A percentile compares a stretch with the other conserved stretches of the same genome.
Conservation (phyloP, 35 echinoderm and acorn worm genomes). For the Apostichopus parvimensis region DNA sequence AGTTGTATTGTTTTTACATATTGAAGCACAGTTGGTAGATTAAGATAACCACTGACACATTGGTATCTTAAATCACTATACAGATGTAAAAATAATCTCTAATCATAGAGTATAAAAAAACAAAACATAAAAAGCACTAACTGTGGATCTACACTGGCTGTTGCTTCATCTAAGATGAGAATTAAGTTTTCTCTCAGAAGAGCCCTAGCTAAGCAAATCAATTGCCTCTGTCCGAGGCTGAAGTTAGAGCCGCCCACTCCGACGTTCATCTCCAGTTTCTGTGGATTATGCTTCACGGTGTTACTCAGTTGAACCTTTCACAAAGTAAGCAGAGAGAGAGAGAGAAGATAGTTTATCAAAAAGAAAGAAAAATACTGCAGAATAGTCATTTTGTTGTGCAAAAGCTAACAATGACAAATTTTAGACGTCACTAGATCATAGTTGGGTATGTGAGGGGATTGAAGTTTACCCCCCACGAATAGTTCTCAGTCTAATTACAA, state of each 20-base stretch:
- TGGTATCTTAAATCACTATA: too few relatives aligned
- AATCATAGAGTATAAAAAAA: neutral
- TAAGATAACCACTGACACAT: too few relatives aligned
- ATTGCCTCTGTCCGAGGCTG: conserved; percentile 67
- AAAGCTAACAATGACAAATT: too few relatives aligned
- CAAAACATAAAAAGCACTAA: neutral
- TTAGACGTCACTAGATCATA: too few relatives aligned
- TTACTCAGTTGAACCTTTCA: conserved; percentile 32
- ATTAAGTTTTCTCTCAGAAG: conserved; percentile 55
- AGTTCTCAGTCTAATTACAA: too few relatives aligned
- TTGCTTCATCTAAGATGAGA: conserved; percentile 75
- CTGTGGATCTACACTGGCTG: conserved; percentile 71
- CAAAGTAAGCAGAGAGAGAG: neutral
- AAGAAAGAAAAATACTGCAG: too few relatives aligned
- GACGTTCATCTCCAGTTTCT: conserved; percentile 32
- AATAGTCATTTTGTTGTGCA: too few relatives aligned
- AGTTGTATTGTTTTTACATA: too few relatives aligned
- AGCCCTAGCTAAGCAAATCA: conserved; percentile 68
- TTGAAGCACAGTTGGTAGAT: too few relatives aligned
- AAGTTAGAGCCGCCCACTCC: conserved; percentile 46
- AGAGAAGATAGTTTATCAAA: neutral
- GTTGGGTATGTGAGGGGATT: too few relatives aligned
- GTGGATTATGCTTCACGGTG: neutral
- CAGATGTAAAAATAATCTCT: too few relatives aligned
- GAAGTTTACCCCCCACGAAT: too few relatives aligned